phyloP scores from a whole-genome alignment of 2,797 vertebrate genomes.

The Hypotaenidia okinawae region DNA sequence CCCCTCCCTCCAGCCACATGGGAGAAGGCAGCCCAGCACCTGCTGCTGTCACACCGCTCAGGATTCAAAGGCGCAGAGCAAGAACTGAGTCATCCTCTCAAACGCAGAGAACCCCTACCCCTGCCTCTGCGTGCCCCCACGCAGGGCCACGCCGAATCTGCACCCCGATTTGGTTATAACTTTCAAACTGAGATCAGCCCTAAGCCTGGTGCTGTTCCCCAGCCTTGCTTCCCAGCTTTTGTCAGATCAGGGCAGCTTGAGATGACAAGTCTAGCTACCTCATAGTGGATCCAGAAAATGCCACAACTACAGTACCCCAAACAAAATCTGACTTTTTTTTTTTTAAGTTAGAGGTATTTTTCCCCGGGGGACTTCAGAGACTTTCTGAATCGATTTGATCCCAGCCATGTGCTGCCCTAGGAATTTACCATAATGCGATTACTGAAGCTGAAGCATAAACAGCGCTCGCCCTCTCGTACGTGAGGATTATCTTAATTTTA shows the following conservation, averaged over 20 bases:
- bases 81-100: slow-evolving; percentile 57
- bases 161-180: slow-evolving; percentile 33
- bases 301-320: background rate
- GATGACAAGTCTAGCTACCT: background rate
- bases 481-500: background rate
- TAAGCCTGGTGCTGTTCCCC: background rate
- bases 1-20: slow-evolving; percentile 41
- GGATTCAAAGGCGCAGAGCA: slow-evolving; percentile 45
- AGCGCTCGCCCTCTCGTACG: fast-evolving
- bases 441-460: background rate
- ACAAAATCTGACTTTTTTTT: background rate
- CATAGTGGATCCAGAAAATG: background rate
- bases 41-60: background rate
- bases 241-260: background rate
- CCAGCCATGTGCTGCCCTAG: background rate
- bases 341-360: background rate
- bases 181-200: slow-evolving; percentile 53
- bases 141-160: background rate
- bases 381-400: background rate
- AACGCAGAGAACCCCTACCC: background rate
- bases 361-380: background rate
- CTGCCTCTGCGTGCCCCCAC: background rate
- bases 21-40: slow-evolving; percentile 34
- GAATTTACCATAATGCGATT: background rate
- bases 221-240: background rate